Conservation (phyloP, 1,140 invertebrate species). For the Pseudomyrmex gracilis region DNA sequence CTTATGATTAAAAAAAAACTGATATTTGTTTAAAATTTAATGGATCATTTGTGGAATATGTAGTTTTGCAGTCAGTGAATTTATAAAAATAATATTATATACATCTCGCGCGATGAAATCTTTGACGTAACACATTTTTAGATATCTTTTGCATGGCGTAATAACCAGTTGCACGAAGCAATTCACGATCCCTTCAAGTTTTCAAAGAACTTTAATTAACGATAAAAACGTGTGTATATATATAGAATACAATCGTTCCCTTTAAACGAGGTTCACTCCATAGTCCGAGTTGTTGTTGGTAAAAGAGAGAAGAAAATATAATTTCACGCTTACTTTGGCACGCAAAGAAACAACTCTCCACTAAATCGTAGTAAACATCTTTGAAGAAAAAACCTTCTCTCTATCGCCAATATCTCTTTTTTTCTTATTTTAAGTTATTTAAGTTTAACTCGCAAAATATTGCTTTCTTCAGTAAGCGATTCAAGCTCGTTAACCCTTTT, state of each 20-base stretch:
- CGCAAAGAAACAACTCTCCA: not conserved
- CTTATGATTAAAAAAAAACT: too few relatives aligned
- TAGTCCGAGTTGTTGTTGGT: not conserved
- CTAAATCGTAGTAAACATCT: constrained; percentile 34
- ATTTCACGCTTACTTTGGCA: not conserved
- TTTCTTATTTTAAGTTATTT: constrained; percentile 37
- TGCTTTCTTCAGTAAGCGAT: constrained; percentile 39
- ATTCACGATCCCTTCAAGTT: not conserved
- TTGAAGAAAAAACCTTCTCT: not conserved
- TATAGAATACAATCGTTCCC: not conserved
- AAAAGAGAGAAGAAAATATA: not conserved
- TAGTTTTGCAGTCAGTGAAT: not conserved
- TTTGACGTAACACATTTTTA: not conserved
- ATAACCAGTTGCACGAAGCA: constrained; percentile 14
- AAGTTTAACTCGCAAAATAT: constrained; percentile 37
- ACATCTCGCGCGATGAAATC: not conserved
- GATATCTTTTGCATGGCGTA: constrained; percentile 8
- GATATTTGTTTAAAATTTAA: not conserved
- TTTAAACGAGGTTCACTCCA: not conserved
- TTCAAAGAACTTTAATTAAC: constrained; percentile 43
- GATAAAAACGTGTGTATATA: not conserved
- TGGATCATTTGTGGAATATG: not conserved
- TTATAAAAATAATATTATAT: not conserved
- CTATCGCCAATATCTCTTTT: not conserved
- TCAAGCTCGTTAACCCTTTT: constrained; percentile 51